Conservation (phyloP, 1,140 invertebrate genomes). For the Doryteuthis pealeii region DNA sequence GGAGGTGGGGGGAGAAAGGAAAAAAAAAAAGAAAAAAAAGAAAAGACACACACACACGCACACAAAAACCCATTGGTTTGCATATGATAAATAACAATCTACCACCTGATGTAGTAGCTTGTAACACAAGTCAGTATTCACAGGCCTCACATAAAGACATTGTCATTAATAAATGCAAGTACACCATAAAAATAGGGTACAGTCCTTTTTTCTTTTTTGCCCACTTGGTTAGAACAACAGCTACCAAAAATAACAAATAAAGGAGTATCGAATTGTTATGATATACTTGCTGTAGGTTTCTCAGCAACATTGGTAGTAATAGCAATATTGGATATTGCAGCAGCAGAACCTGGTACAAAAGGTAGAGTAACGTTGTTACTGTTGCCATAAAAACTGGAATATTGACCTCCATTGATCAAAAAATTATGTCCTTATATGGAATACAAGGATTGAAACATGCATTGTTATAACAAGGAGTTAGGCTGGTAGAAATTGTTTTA, state of each 20-base stretch:
- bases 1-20: no score
- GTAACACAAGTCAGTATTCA: slow-evolving; percentile 4
- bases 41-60: no score
- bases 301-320: background rate
- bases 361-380: no score
- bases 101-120: background rate
- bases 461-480: background rate
- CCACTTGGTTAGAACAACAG: background rate
- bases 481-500: background rate
- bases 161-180: background rate
- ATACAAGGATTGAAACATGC: slow-evolving; percentile 3
- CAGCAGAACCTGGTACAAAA: no score
- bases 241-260: background rate
- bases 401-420: background rate
- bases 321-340: no score
- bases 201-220: background rate
- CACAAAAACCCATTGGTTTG: no score
- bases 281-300: background rate
- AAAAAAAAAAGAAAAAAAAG: no score
- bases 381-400: no score
- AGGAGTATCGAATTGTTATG: slow-evolving; percentile 4
- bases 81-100: no score
- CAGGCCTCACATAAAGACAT: background rate
- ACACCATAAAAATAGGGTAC: slow-evolving; percentile 7
- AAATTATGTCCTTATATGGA: background rate